A percentile compares a stretch with the other conserved stretches of the same genome.
phyloP scores from a whole-genome alignment of 2,113 vertebrate genomes.

The Dasyprocta punctata region DNA sequence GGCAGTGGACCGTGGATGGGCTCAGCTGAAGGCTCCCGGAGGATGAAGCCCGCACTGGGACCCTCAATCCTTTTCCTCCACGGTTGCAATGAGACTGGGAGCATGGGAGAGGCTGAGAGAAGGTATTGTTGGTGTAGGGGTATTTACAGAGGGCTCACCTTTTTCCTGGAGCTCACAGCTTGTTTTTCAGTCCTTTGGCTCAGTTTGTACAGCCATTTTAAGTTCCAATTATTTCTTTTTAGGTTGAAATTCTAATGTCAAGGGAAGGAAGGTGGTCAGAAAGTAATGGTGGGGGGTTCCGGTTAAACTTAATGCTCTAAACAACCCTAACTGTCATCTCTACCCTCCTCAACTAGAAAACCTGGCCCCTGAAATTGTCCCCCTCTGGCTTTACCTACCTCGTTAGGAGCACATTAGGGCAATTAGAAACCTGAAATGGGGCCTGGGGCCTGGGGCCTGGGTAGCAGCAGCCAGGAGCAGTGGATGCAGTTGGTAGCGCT shows the following conservation, averaged over 20 bases:
- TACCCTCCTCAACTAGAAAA: neutral
- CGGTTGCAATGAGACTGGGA: neutral
- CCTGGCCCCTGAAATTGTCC: neutral
- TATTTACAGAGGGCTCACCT: neutral
- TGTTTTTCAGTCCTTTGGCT: neutral
- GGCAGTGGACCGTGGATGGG: neutral
- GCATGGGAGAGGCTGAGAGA: neutral
- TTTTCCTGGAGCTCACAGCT: neutral
- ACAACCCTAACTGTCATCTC: neutral
- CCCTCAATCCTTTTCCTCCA: neutral
- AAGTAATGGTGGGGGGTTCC: neutral
- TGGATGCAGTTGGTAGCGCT: neutral
- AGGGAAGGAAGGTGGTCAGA: neutral
- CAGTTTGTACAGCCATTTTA: neutral
- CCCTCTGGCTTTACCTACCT: constrained; percentile 30
- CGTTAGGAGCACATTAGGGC: neutral
- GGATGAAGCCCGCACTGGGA: neutral
- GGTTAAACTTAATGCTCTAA: neutral
- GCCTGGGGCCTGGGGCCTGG: neutral
- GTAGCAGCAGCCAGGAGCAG: neutral
- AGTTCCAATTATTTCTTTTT: neutral
- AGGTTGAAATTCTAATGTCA: constrained; percentile 19
- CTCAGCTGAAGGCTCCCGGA: neutral
- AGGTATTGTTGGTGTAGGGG: neutral
- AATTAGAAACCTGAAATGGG: neutral